A percentile compares a stretch with the other conserved stretches of the same genome.
Evolutionary conservation across 2,888 invertebrate genomes (phyloP).

Genomic region (Xestobium rufovillosum): DNA sequence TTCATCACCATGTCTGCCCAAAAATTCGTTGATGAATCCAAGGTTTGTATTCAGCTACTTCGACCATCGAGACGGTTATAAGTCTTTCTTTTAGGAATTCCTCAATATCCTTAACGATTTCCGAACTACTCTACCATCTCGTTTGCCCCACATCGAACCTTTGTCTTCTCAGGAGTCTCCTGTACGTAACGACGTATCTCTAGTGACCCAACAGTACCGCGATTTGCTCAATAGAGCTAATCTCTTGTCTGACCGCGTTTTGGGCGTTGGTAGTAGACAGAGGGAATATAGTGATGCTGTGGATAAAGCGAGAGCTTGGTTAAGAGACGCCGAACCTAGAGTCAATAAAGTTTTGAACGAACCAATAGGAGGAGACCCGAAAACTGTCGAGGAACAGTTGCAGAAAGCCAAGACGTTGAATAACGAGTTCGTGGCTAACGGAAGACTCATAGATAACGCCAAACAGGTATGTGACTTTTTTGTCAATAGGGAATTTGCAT

Average conservation of each 20-base stretch:
- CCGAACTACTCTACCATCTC: slow-evolving; percentile 74
- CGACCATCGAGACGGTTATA: slow-evolving; percentile 2
- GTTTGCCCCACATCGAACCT: slow-evolving; percentile 71
- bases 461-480: slow-evolving; percentile 60
- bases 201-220: slow-evolving; percentile 71
- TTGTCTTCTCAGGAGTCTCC: slow-evolving; percentile 61
- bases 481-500: slow-evolving; percentile 11
- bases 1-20: slow-evolving; percentile 96
- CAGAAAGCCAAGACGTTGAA: slow-evolving; percentile 75
- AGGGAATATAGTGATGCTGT: slow-evolving; percentile 75
- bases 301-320: slow-evolving; percentile 73
- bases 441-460: slow-evolving; percentile 75
- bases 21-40: slow-evolving; percentile 92
- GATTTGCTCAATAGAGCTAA: slow-evolving; percentile 79
- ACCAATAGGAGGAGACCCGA: slow-evolving; percentile 78
- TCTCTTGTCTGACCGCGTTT: slow-evolving; percentile 71
- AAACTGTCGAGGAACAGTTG: slow-evolving; percentile 80
- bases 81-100: slow-evolving; percentile 55
- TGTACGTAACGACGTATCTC: slow-evolving; percentile 70
- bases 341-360: slow-evolving; percentile 71
- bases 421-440: slow-evolving; percentile 80
- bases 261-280: slow-evolving; percentile 70
- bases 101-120: slow-evolving; percentile 77
- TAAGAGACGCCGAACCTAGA: slow-evolving; percentile 70
- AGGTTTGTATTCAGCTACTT: too few species aligned